Base-by-base conservation (phyloP, 2,113 vertebrate species). In the Hemibagrus wyckioides region DNA sequence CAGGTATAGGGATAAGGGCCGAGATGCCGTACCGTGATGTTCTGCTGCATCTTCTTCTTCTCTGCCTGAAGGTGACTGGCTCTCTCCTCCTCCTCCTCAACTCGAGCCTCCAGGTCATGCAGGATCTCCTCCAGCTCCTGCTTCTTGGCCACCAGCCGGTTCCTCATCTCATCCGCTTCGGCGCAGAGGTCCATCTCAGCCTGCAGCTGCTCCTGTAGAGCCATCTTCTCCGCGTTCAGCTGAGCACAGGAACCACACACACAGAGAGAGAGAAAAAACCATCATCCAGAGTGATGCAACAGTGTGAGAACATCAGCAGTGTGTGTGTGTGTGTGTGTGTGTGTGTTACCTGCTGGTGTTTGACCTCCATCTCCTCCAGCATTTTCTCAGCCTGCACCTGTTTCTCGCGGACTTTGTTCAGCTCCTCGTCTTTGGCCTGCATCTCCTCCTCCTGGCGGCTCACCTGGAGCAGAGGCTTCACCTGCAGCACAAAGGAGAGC, bases 21-120 rank as follows among this genome's bases (percentile, higher is more conserved):
- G 23, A 23, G 9, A 11, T 36, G 44, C 71, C 89, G 88, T 92
- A 98, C 98, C 88, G 95, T 92, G 82, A 99, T 99, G 71, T 99
- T 99, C 86, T 99, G 98, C 90, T 99, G 98, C 98, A 99, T 99
- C 91, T 99, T 99, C 93, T 97, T 99, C 93, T 97, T 99, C 71
- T 99, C 98, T 0, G 90, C 0, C 83, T 94, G 88, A 87, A 99
- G 93, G 0, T 98, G 97, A 81, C 96, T 95, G 84, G 96, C 97
- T 15, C 98, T 94, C 92, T 99, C 98, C 82, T 99, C 98, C 87
- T 99, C 98, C 84, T 99, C 98, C 91, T 99, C 98, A 71, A 99
- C 97, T 0, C 98, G 96, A 41, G 97, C 96, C 94, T 99, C 98
- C 86, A 99, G 93, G 91, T 99, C 98, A 1, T 99, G 98, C 83